phyloP scores from a whole-genome alignment of 2,888 invertebrate genomes.

The Megastigmus dorsalis region DNA sequence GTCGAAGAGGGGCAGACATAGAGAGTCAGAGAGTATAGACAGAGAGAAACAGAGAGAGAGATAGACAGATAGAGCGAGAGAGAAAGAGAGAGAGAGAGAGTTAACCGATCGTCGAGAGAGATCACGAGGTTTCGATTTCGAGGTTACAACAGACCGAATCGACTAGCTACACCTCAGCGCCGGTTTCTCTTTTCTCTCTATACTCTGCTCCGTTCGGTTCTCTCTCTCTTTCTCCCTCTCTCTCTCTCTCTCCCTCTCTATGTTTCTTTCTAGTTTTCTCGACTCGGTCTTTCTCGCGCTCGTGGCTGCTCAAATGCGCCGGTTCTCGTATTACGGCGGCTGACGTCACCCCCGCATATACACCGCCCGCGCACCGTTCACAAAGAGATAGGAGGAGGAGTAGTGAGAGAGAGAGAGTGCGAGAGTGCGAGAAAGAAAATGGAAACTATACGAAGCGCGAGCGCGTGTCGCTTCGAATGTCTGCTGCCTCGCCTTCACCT shows the following conservation, averaged over 20 bases:
- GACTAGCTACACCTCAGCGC: not conserved
- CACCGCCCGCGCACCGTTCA: constrained; percentile 1
- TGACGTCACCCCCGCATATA: constrained; percentile 43
- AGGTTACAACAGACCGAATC: constrained; percentile 38
- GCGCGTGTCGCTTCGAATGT: constrained; percentile 16
- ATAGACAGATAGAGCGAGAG: not conserved
- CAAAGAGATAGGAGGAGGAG: not conserved
- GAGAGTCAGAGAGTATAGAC: not conserved
- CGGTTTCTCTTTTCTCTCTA: constrained; percentile 14
- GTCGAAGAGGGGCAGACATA: not conserved
- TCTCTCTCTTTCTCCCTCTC: constrained; percentile 5
- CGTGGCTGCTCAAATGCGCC: constrained; percentile 22
- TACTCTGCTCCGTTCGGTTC: constrained; percentile 2
- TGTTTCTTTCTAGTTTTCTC: too few relatives aligned
- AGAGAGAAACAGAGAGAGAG: constrained; percentile 1
- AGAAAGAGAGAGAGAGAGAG: not conserved
- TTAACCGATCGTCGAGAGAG: constrained; percentile 16
- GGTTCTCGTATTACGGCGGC: constrained; percentile 42
- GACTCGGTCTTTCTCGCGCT: not conserved
- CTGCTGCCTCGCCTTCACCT: not conserved
- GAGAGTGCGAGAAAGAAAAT: constrained; percentile 11
- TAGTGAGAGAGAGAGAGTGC: not conserved
- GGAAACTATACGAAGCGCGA: constrained; percentile 18
- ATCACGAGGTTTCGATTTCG: constrained; percentile 41
- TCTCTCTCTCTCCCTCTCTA: constrained; percentile 10